These are phyloP conservation scores for Bradypodion pumilum DNA, from an alignment of 2,797 vertebrate genomes.

Conservation along the genomic window DNA sequence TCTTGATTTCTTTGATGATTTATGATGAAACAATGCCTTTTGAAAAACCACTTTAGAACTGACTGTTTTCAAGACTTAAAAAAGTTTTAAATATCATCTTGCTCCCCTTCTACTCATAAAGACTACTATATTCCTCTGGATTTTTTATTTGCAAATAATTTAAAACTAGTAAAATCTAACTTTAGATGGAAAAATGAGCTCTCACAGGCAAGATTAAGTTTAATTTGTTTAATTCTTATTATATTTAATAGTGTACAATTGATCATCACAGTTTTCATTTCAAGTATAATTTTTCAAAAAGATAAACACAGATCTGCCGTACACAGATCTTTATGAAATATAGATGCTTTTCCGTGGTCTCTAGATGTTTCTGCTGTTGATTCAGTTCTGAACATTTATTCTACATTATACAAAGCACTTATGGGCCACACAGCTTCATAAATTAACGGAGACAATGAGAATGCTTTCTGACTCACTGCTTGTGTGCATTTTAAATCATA, in stretches of 20 bases:
- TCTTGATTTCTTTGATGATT: background rate
- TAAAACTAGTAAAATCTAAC: background rate
- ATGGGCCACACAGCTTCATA: background rate
- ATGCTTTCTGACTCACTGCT: background rate
- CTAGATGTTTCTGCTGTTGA: fast-evolving
- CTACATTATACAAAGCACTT: background rate
- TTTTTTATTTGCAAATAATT: background rate
- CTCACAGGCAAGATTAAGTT: background rate
- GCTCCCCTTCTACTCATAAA: too few relatives aligned
- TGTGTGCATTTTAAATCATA: background rate
- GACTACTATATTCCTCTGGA: background rate
- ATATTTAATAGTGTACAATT: background rate
- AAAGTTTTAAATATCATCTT: background rate
- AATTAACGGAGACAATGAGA: background rate
- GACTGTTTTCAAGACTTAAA: background rate
- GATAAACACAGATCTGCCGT: background rate
- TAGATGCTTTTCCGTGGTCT: background rate
- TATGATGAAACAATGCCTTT: background rate
- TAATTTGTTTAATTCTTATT: background rate
- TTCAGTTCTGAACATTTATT: background rate
- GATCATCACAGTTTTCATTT: constrained; percentile 22
- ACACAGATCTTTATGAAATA: background rate
- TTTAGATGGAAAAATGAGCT: constrained; percentile 17
- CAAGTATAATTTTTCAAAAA: constrained; percentile 18
- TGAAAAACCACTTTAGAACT: background rate